A percentile compares a stretch with the other conserved stretches of the same genome.
Conservation (phyloP, 2,888 invertebrate species). For the Drosophila siamana region DNA sequence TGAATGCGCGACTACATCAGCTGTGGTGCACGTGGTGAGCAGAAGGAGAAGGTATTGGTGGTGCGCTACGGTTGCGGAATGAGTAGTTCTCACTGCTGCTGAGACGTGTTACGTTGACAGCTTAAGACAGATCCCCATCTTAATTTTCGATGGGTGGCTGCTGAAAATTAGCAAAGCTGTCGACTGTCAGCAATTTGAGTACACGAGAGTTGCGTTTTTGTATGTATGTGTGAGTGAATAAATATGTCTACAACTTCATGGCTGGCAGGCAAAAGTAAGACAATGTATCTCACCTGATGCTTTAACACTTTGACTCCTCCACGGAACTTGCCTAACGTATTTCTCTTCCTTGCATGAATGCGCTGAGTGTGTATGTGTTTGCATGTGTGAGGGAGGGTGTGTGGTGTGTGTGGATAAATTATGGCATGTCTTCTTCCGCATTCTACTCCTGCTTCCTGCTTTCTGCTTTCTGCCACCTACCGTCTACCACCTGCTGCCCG, state of each 20-base stretch:
- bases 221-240: conserved; percentile 34
- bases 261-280: conserved; percentile 62
- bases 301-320: conserved; percentile 69
- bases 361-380: conserved; percentile 20
- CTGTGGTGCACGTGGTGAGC: conserved; percentile 47
- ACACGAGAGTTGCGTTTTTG: conserved; percentile 18
- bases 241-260: conserved; percentile 61
- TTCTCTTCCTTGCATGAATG: conserved; percentile 44
- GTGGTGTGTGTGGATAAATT: conserved; percentile 59
- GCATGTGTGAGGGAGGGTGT: too few relatives aligned
- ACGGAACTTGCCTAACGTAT: conserved; percentile 62
- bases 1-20: conserved; percentile 69
- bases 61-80: background rate
- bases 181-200: conserved; percentile 67
- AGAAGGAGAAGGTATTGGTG: background rate
- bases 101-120: conserved; percentile 62
- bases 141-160: conserved; percentile 65
- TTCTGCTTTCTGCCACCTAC: background rate
- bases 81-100: background rate
- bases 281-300: conserved; percentile 74
- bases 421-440: conserved; percentile 79
- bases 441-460: conserved; percentile 22
- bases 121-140: conserved; percentile 55
- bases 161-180: conserved; percentile 80
- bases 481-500: conserved; percentile 12